A percentile compares a stretch with the other conserved stretches of the same genome.
These are phyloP conservation scores for Petaurus breviceps DNA, from an alignment of 2,113 vertebrate species.

Conservation along the genomic window DNA sequence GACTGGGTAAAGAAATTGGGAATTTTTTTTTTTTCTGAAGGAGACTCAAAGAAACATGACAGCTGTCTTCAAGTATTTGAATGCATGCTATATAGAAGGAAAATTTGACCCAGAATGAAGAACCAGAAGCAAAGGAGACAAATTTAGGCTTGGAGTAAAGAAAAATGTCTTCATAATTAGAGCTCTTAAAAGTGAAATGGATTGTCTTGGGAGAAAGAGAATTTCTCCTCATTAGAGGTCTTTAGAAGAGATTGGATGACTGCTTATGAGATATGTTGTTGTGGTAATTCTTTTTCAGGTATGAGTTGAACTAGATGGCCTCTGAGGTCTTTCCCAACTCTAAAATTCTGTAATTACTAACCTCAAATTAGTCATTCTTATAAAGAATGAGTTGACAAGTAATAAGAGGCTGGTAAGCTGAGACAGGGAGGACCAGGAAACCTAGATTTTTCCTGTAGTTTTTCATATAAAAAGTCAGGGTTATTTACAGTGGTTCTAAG, in stretches of 20 bases:
- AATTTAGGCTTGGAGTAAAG: not conserved
- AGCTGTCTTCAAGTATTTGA: not conserved
- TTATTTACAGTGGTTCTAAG: not conserved
- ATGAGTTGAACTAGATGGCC: not conserved
- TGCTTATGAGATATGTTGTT: not conserved
- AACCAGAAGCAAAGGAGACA: not conserved
- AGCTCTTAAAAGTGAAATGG: not conserved
- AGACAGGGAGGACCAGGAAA: not conserved
- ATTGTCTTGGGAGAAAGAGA: not conserved
- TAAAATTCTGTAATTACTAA: not conserved
- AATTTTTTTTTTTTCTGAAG: not conserved
- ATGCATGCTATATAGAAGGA: not conserved
- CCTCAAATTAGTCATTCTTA: not conserved
- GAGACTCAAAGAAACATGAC: not conserved
- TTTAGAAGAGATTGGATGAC: not conserved
- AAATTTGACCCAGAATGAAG: not conserved
- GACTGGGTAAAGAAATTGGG: not conserved
- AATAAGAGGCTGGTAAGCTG: not conserved
- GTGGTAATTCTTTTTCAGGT: not conserved
- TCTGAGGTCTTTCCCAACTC: not conserved
- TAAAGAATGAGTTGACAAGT: not conserved
- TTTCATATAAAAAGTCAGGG: not conserved
- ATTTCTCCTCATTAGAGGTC: not conserved
- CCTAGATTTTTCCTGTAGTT: not conserved
- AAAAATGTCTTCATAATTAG: not conserved